A percentile compares a stretch with the other conserved stretches of the same genome.
Conservation (phyloP, 2,888 invertebrate genomes). For the Xanthorhoe designata region DNA sequence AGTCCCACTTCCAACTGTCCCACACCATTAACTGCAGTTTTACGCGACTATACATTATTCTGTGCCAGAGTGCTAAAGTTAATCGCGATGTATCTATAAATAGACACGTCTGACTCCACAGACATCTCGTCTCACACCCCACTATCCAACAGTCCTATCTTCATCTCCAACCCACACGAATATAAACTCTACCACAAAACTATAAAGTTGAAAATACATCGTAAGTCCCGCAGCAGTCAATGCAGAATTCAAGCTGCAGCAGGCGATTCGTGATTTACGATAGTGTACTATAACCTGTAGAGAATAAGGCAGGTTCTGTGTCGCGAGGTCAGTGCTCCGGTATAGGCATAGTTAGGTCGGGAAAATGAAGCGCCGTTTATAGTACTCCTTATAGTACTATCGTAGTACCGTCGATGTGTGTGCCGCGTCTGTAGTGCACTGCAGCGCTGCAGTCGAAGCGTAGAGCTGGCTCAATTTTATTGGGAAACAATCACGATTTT, state of each 20-base stretch:
- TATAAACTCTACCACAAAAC: slow-evolving; percentile 43
- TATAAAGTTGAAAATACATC: slow-evolving; percentile 50
- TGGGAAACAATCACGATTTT: not conserved
- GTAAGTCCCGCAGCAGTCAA: slow-evolving; percentile 17
- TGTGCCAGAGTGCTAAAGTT: slow-evolving; percentile 57
- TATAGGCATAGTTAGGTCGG: slow-evolving; percentile 73
- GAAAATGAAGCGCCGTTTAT: slow-evolving; percentile 79
- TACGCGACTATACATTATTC: slow-evolving; percentile 26
- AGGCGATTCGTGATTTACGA: slow-evolving; percentile 31
- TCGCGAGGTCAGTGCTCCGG: slow-evolving; percentile 45
- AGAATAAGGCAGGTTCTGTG: slow-evolving; percentile 52
- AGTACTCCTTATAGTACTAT: slow-evolving; percentile 79
- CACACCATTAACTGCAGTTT: slow-evolving; percentile 54
- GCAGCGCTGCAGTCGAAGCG: slow-evolving; percentile 52
- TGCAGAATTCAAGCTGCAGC: slow-evolving; percentile 41
- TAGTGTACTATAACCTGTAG: slow-evolving; percentile 40
- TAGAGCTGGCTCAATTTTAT: slow-evolving; percentile 18
- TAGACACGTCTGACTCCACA: slow-evolving; percentile 77
- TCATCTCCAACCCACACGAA: slow-evolving; percentile 38
- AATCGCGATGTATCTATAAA: slow-evolving; percentile 76
- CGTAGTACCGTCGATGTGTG: slow-evolving; percentile 65
- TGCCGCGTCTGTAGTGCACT: slow-evolving; percentile 53
- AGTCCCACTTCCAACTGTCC: slow-evolving; percentile 52
- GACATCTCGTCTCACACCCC: slow-evolving; percentile 63
- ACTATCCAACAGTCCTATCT: slow-evolving; percentile 50